Base-by-base conservation (phyloP, 2,113 vertebrate species). In the Clarias batrachus region DNA sequence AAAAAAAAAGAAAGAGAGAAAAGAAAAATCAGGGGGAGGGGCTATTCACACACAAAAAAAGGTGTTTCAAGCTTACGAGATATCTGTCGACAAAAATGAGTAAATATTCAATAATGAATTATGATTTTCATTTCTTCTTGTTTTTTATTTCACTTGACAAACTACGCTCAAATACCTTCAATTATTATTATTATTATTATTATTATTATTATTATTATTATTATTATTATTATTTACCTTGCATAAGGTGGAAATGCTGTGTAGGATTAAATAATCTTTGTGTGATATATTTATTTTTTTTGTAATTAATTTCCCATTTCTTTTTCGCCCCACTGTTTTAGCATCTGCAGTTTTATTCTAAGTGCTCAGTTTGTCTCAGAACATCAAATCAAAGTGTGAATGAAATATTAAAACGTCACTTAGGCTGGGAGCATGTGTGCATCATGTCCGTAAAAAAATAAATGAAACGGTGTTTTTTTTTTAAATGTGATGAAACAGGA, bases 331-430 rank as follows among this genome's bases (percentile, higher is more conserved):
- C 48, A 57, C 21, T 21, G 60, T 68, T 56, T 54, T 7, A 13
- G 10, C 21, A 0, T 48, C 37, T 74, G 25, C 52, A 77, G 30
- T 48, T n/a, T 71, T 41, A 41, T 6, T 48, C 81, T 86, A 63
- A 41, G 73, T 79, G 25, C 73, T 83, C 56, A 12, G 68, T 59
- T 74, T 59, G 66, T 73, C 30, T 66, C 62, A 59, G 52, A 60
- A 33, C 54, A 12, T 81, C 33, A 5, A 62, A 57, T 21, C 90
- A 91, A 93, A 88, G 84, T 88, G 90, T 91, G 92, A 91, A 96
- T 96, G 92, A 97, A 97, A 95, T 96, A 96, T 96, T 95, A 93
- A 96, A 94, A 91, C 89, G 93, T 93, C 90, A 92, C 93, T 95
- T 87, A 91, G 84, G 92, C 86, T 93, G 73, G 21, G 8, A 25